These are phyloP conservation scores for Chaetorhynchus papuensis DNA, from an alignment of 2,113 vertebrate species.

Conservation along the genomic window DNA sequence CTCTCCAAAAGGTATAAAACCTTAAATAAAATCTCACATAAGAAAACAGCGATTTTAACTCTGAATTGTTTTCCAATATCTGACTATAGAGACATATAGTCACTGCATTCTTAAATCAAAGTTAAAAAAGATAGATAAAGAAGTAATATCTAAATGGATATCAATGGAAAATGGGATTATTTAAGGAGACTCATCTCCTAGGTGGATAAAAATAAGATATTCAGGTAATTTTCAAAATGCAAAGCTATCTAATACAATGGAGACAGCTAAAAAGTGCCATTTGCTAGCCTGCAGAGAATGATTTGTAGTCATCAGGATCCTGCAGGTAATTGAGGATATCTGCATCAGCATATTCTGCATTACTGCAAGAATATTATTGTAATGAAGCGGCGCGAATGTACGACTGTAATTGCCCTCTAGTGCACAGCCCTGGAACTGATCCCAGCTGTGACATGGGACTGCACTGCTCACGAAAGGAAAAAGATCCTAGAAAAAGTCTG, in stretches of 20 bases:
- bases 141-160: conserved; percentile 48
- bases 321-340: conserved; percentile 66
- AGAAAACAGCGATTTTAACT: conserved; percentile 30
- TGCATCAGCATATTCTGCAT: conserved; percentile 38
- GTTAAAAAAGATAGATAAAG: conserved; percentile 40
- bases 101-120: conserved; percentile 33
- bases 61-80: conserved; percentile 54
- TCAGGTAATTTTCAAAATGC: conserved; percentile 66
- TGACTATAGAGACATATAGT: neutral
- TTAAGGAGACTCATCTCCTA: conserved; percentile 45
- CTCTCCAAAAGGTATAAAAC: neutral
- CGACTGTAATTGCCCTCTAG: conserved; percentile 59
- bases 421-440: conserved; percentile 60
- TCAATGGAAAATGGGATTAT: conserved; percentile 52
- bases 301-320: conserved; percentile 67
- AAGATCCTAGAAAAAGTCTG: neutral
- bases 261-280: conserved; percentile 41
- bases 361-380: conserved; percentile 29
- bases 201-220: conserved; percentile 66
- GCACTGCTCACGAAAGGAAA: neutral
- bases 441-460: neutral
- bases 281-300: conserved; percentile 62
- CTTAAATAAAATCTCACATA: conserved; percentile 37
- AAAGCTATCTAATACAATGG: conserved; percentile 55
- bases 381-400: neutral